Evolutionary conservation across 2,113 vertebrate genomes (phyloP), one percentile per base, ranked within the genome.

Genomic region (Paradisaea rubra): DNA sequence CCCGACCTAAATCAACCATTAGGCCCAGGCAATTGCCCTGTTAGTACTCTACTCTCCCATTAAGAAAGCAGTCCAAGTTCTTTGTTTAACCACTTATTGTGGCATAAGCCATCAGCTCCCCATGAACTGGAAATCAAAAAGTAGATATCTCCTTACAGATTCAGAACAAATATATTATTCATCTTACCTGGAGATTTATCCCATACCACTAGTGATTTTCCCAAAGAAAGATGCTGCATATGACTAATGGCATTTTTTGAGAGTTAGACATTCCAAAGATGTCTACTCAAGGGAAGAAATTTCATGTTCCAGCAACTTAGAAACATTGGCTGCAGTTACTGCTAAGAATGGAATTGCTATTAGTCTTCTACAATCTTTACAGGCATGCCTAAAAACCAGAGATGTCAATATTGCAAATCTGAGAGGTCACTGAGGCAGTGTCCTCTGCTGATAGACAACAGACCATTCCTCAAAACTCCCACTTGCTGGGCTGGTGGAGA

Each of bases 211-310:
- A 78, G 52, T 47, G 41, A 86, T 95, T 88, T 79, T 94, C 76
- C 82, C 95, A 90, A 61, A 87, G 86, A 78, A 90, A 89, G 88
- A 71, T 47, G 78, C 37, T 78, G 44, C 31, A 17, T 56, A 74
- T 60, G 76, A 95, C 85, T 95, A 94, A 94, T 27, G 18, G 90
- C 82, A 95, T 96, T 95, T 95, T 94, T 91, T 77, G 44, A 92
- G 60, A n/a, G 72, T 78, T 91, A 95, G 88, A 86, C 57, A 78
- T 95, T 91, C 91, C 76, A 18, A 88, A 86, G 52, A 93, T 68
- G 31, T 81, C 93, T 86, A 95, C 76, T 91, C 79, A 44, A 94
- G 89, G 91, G 88, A 97, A 94, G 88, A 96, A 90, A 83, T 81
- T 60, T 88, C 16, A 45, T 66, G 52, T 95, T 97, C 94, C 93